Percentiles rank a stretch among this genome's conserved stretches.
These are phyloP conservation scores for Dorcus hopei DNA, from an alignment of 2,888 invertebrate species.

Conservation along the genomic window DNA sequence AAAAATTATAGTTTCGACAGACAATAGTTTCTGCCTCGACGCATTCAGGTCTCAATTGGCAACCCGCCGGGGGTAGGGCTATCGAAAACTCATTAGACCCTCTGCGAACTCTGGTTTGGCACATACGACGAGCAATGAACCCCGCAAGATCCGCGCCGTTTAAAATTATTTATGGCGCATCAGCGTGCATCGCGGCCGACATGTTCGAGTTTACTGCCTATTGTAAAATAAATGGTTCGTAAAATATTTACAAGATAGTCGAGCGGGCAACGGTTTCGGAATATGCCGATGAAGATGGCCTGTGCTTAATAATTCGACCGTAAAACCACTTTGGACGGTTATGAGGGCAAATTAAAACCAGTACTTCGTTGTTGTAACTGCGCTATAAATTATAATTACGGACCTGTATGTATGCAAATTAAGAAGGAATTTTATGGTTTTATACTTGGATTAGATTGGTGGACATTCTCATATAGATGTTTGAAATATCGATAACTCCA, in stretches of 20 bases:
- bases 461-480: too few species aligned
- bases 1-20: constrained; percentile 10
- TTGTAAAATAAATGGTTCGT: not conserved
- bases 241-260: not conserved
- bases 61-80: constrained; percentile 7
- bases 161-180: not conserved
- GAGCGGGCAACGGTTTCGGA: too few species aligned
- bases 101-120: not conserved
- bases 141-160: not conserved
- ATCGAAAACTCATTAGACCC: constrained; percentile 15
- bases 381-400: too few species aligned
- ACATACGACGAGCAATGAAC: not conserved
- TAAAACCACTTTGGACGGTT: too few species aligned
- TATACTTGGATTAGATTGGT: too few species aligned
- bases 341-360: too few species aligned
- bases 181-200: not conserved
- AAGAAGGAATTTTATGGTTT: too few species aligned
- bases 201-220: not conserved
- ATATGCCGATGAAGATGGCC: too few species aligned
- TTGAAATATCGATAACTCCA: too few species aligned
- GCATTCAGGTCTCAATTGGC: constrained; percentile 11
- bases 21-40: constrained; percentile 7
- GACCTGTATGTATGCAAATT: too few species aligned
- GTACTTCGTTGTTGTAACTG: too few species aligned
- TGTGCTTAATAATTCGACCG: too few species aligned